Evolutionary conservation across 2,113 vertebrate species (phyloP).

Genomic region (Hemicordylus capensis): DNA sequence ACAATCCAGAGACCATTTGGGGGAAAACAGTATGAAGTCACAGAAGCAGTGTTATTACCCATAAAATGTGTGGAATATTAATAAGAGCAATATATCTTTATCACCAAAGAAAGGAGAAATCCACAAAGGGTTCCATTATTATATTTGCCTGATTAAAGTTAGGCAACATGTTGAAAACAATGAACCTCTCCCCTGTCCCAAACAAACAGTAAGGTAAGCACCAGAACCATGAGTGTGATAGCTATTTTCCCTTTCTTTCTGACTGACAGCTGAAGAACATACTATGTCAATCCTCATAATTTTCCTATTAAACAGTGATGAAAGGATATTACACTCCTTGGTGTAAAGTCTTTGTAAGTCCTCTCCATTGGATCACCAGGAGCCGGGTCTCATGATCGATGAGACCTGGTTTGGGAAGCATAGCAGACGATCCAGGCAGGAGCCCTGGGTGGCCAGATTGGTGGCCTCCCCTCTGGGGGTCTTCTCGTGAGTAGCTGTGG

Average conservation of each 20-base stretch:
- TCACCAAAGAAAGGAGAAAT: conserved; percentile 51
- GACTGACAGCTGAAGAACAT: conserved; percentile 32
- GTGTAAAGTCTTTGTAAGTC: not conserved
- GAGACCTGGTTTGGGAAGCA: no score
- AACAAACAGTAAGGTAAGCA: not conserved
- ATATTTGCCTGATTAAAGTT: conserved; percentile 24
- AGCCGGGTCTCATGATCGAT: no score
- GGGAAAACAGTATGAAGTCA: conserved; percentile 65
- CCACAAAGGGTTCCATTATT: conserved; percentile 40
- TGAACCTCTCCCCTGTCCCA: not conserved
- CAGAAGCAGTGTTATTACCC: conserved; percentile 50
- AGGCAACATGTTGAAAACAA: not conserved
- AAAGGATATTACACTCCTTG: not conserved
- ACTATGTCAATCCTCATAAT: not conserved
- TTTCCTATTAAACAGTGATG: not conserved
- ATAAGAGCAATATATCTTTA: conserved; percentile 62
- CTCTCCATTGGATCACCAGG: no score
- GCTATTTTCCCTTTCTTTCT: conserved; percentile 12
- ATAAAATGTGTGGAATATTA: conserved; percentile 73
- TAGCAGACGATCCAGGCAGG: no score
- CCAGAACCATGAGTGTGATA: conserved; percentile 14
- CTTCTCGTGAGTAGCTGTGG: no score
- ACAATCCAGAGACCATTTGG: conserved; percentile 68
- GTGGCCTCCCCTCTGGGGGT: no score
- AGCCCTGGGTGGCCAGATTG: no score